Conservation (phyloP, 2,113 vertebrate species). For the Pavo muticus region DNA sequence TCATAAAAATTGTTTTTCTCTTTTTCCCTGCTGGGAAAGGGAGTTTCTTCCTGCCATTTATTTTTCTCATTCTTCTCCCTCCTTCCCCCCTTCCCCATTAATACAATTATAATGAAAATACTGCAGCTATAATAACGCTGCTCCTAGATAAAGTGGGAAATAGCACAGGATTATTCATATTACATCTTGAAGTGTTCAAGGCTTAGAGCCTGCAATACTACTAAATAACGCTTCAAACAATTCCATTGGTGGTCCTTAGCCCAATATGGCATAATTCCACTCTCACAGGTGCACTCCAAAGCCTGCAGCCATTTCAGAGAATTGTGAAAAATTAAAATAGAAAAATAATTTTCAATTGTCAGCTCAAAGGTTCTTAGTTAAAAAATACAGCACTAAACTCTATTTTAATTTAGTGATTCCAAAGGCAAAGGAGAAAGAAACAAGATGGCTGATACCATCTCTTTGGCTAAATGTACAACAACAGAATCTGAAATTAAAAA, state of each 20-base stretch:
- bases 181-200: constrained; percentile 1
- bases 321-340: not conserved
- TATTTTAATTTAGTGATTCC: not conserved
- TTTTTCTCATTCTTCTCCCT: not conserved
- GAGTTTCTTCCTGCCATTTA: not conserved
- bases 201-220: not conserved
- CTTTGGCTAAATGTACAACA: not conserved
- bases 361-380: not conserved
- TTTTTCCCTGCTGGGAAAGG: not conserved
- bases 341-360: constrained; percentile 2
- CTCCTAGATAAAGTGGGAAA: constrained; percentile 5
- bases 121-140: not conserved
- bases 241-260: not conserved
- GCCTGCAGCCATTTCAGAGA: constrained; percentile 9
- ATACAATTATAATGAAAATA: not conserved
- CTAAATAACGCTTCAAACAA: constrained; percentile 25
- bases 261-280: constrained; percentile 1
- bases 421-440: not conserved
- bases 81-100: not conserved
- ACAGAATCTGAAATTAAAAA: not conserved
- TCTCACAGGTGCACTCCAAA: not conserved
- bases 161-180: not conserved
- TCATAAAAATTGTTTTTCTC: not conserved
- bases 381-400: not conserved
- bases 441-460: not conserved